Evolutionary conservation across 1,140 invertebrate species (phyloP), one percentile per base, ranked within the genome.

Genomic region (Pentalonia nigronervosa): DNA sequence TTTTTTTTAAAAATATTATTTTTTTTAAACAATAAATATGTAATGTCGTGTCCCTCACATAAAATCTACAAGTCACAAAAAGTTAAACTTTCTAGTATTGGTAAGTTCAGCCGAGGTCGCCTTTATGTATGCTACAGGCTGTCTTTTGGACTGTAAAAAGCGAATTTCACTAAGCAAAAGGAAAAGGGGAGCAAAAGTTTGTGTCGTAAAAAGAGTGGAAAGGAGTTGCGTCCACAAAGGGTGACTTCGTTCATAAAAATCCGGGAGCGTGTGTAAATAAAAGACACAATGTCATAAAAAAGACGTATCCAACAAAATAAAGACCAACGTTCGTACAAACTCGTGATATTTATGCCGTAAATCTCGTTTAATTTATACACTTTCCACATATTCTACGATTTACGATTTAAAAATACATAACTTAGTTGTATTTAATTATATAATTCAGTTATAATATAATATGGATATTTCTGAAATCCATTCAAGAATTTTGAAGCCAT

Each of bases 211-310:
- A 93, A 93, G 41, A 86, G 50, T 45, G 48, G 17, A 53, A 92
- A 48, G 34, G 76, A 92, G n/a, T 48, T 36, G 76, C 34, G 81
- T 92, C 76, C 91, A 53, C 34, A 83, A 45, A 90, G 89, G 89
- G 89, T 30, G 56, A 30, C 36, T 89, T 90, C 53, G 48, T 60
- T 93, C 91, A 84, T 93, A 93, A 93, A 93, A 93, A 93, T 93
- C 81, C 81, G 48, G 48, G 45, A 93, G 34, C 34, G 91, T 21
- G 67, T 50, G 45, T 92, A 92, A 92, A 93, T 36, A 92, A 86
- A 84, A 84, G 41, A 93, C 60, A 86, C 25, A 30, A 84, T 86
- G 90, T 83, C 89, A 45, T 90, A 90, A 91, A 47, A 91, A 91
- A 76, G 20, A 41, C 67, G 34, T 76, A 76, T 48, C 45, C 45